Evolutionary conservation across 2,888 invertebrate genomes (phyloP), one percentile per base, ranked within the genome.

Genomic region (Xiphydria camelus): DNA sequence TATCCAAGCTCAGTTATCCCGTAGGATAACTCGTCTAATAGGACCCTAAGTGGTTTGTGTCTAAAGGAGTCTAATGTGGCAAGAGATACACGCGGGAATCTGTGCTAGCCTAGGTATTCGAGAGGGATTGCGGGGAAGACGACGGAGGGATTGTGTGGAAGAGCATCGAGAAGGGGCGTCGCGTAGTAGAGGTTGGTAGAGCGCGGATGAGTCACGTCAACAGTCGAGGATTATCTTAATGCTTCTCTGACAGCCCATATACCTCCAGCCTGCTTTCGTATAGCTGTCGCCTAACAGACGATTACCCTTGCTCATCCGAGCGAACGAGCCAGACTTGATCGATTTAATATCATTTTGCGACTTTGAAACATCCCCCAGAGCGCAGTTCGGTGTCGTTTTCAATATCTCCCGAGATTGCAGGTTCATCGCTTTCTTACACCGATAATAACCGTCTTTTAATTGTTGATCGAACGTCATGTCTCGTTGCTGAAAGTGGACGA

Each of bases 171-270:
- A 7, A 10, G n/a, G n/a, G n/a, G n/a, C n/a, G n/a, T n/a, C n/a
- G n/a, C n/a, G n/a, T n/a, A n/a, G n/a, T n/a, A n/a, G n/a, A n/a
- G 35, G 45, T 33, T 26, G 38, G 41, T 33, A 33, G 39, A 25
- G 34, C 41, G 45, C 17, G 25, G 33, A 17, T 17, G 33, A 33
- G 18, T 20, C 48, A 35, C 38, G 44, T 37, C 44, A 47, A 52
- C 56, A 45, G 40, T 47, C 22, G 40, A 34, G 53, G 46, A 59
- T 61, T 55, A 59, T 51, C 53, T 51, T 53, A 51, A 57, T 55
- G 45, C 37, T 41, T 47, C 42, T 41, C 45, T 26, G 44, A 23
- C 31, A 36, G 18, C 41, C 18, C 18, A 21, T 17, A 26, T 37
- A 18, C 25, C 26, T 12, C 18, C 37, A 18, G 37, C 23, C 31